Base-by-base conservation (phyloP, 2,797 vertebrate genomes). In the Triplophysa yarkandensis region DNA sequence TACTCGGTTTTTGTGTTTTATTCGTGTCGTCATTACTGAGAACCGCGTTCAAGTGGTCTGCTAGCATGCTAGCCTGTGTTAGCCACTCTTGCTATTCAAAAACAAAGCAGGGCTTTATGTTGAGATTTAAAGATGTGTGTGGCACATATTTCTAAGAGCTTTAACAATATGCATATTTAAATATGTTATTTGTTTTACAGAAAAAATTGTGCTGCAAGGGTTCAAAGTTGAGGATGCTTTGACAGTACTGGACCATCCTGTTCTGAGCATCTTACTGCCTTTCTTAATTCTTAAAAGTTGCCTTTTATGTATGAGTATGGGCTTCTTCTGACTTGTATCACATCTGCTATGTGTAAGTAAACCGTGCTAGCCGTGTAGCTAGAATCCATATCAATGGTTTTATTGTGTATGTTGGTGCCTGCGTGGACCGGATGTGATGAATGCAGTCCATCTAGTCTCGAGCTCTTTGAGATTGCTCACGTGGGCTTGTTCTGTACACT, bases 371-470 rank as follows among this genome's bases (percentile, higher is more conserved):
- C 19, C 21, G 5, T 21, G 34, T 10, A 17, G 13, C 36, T 34
- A 14, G 30, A 36, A 44, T 28, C 21, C 10, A 17, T 46, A 58
- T 74, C 50, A 74, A 66, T 74, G 71, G 27, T 57, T 55, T 61
- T 43, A 16, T 61, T 73, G 61, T 77, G 44, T 30, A 2, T 69
- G 9, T 69, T 54, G 27, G 50, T 74, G 71, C 62, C 62, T 74
- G 71, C 71, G 61, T 74, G 71, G 63, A 44, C 71, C 44, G 62
- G 71, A 74, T 66, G 2, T 44, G 50, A 36, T 66, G 50, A 28
- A 46, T 39, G 43, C 43, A 11, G 25, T 73, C 27, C 39, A 23
- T 7, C 39, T 23, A 19, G 21, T 19, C 5, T 17, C 7, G 21
- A 21, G 44, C 16, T 16, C 17, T 55, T 3, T 23, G 28, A 1